A percentile compares a stretch with the other conserved stretches of the same genome.
phyloP scores from a whole-genome alignment of 2,797 vertebrate genomes.

The Galago senegalensis region DNA sequence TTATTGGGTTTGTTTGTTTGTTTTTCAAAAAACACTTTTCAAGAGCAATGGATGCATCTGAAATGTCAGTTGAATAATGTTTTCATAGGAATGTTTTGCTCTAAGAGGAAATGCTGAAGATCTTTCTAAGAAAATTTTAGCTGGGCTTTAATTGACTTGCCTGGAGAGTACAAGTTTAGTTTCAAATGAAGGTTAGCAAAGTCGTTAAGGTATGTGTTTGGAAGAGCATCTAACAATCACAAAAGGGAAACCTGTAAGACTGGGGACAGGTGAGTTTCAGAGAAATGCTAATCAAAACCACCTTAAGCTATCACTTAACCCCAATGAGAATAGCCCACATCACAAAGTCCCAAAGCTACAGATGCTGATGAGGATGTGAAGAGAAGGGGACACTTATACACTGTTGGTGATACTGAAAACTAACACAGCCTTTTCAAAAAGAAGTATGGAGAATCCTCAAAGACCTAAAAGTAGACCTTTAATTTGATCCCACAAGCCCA shows the following conservation, averaged over 20 bases:
- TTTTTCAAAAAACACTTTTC: slow-evolving; percentile 61
- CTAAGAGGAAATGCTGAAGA: not conserved
- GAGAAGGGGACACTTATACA: too few species aligned
- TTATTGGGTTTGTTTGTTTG: not conserved
- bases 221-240: slow-evolving; percentile 23
- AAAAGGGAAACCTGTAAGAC: not conserved
- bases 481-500: too few species aligned
- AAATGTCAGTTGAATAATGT: slow-evolving; percentile 15
- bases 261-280: not conserved
- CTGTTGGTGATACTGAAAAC: too few species aligned
- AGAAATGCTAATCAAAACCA: too few species aligned
- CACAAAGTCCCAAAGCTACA: too few species aligned
- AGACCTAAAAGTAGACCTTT: too few species aligned
- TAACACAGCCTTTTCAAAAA: too few species aligned
- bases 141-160: slow-evolving; percentile 39
- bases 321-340: too few species aligned
- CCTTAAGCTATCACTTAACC: too few species aligned
- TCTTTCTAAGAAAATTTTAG: slow-evolving; percentile 54
- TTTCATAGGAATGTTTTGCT: not conserved
- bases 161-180: not conserved
- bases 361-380: too few species aligned
- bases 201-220: slow-evolving; percentile 7
- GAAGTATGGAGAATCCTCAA: too few species aligned
- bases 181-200: not conserved
- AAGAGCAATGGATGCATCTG: slow-evolving; percentile 34